Base-by-base conservation (phyloP, 2,888 invertebrate species). In the Noctua comes region DNA sequence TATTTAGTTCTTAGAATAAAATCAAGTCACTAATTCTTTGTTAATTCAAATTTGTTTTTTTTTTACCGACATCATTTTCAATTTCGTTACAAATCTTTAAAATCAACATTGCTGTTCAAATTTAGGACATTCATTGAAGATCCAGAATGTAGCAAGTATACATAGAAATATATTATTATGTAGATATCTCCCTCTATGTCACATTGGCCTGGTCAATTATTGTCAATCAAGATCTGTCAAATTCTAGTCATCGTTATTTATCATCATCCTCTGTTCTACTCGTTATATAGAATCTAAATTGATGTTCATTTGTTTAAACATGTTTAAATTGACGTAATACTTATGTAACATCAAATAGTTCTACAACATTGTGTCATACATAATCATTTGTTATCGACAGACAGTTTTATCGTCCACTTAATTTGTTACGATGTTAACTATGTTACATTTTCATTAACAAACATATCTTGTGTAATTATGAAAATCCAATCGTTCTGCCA, bases 401-500 rank as follows among this genome's bases (percentile, higher is more conserved):
- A 59, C 70, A 68, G 65, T 72, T 73, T 82, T 76, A 85, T 86
- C 78, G 27, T 59, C 31, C 46, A 85, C 68, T 81, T 73, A 66
- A 66, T 65, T 69, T 70, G 16, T 70, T 31, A 73, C 62, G n/a
- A 62, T 73, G 54, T 62, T 79, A 66, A 66, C 59, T 59, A 21
- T 69, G 10, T 66, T 73, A 65, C 5, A 62, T 68, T 43, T 69
- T 16, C 10, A 64, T 76, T 48, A 64, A 13, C 31, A n/a, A 64
- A 13, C 31, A n/a, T 66, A n/a, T 43, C 0, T 43, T 66, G 40
- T 66, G 48, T 16, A 7, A 48, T 54, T 27, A 16, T 46, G 11
- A 51, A 18, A 27, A 51, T 69, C 40, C 27, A 8, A 43, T 51
- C 59, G 54, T 65, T 36, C 7, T 2, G 5, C 48, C 46, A 24